A percentile compares a stretch with the other conserved stretches of the same genome.
Evolutionary conservation across 53 echinoderm and acorn worm genomes (phyloP).

Genomic region (Hippasteria phrygiana): DNA sequence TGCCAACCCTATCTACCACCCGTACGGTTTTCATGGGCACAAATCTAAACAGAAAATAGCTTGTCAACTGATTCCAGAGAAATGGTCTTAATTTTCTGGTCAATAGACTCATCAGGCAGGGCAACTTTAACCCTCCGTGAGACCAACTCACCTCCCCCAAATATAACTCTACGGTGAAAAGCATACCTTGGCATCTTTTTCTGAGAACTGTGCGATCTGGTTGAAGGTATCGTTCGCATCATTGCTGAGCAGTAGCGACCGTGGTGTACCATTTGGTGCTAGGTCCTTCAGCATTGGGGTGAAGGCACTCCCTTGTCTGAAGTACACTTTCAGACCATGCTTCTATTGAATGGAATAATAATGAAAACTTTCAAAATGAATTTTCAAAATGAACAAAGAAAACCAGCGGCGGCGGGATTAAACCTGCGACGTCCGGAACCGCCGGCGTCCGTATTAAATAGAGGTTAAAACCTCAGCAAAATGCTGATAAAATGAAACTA

Average conservation of each 20-base stretch:
- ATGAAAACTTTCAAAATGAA: background rate
- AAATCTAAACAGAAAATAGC: too few relatives aligned
- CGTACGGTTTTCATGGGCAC: too few relatives aligned
- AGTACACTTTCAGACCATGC: conserved; percentile 88
- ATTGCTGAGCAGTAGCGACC: conserved; percentile 78
- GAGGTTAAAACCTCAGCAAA: too few relatives aligned
- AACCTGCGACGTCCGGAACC: too few relatives aligned
- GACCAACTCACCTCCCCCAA: background rate
- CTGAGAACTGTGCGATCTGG: conserved; percentile 95
- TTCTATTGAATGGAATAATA: conserved; percentile 65
- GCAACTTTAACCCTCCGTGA: background rate
- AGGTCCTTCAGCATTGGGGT: conserved; percentile 89
- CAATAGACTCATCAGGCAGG: too few relatives aligned
- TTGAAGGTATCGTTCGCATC: conserved; percentile 78
- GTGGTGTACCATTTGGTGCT: conserved; percentile 73
- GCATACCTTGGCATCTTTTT: conserved; percentile 93
- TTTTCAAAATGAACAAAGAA: background rate
- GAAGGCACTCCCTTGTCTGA: conserved; percentile 76
- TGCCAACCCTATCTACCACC: too few relatives aligned
- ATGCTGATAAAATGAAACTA: too few relatives aligned
- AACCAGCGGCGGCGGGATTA: too few relatives aligned
- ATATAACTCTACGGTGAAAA: too few relatives aligned
- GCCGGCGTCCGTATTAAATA: too few relatives aligned
- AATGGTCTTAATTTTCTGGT: too few relatives aligned
- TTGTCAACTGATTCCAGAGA: too few relatives aligned